Evolutionary conservation across 2,797 vertebrate species (phyloP).

Genomic region (Tokudaia muenninki): DNA sequence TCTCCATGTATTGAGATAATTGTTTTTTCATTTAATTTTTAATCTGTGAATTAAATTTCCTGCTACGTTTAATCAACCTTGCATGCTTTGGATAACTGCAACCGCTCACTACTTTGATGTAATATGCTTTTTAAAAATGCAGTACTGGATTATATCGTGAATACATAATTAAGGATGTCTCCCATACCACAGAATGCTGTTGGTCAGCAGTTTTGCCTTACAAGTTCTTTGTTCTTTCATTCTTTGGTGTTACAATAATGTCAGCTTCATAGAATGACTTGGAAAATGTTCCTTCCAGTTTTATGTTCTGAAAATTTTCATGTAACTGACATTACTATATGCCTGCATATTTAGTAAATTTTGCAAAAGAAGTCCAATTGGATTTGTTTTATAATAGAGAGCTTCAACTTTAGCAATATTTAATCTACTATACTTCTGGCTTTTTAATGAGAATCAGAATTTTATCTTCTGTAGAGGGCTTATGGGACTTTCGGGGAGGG

Average conservation of each 20-base stretch:
- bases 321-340: not conserved
- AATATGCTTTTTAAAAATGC: not conserved
- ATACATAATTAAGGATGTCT: not conserved
- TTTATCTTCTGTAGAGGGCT: not conserved
- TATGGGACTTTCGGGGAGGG: too few species aligned
- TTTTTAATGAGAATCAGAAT: not conserved
- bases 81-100: not conserved
- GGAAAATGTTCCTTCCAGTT: not conserved
- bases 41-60: not conserved
- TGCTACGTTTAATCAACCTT: not conserved
- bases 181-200: not conserved
- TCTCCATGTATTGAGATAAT: not conserved
- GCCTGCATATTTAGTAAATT: not conserved
- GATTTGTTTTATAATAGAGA: not conserved
- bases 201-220: not conserved
- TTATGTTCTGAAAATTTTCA: not conserved
- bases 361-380: not conserved
- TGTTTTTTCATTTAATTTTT: not conserved
- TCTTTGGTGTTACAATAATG: not conserved
- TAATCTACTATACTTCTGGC: not conserved
- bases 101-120: not conserved
- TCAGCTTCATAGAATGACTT: not conserved
- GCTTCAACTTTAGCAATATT: not conserved
- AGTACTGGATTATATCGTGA: not conserved
- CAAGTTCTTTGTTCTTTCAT: not conserved